These are phyloP conservation scores for Synanthedon myopaeformis DNA, from an alignment of 2,888 invertebrate species.

Conservation along the genomic window DNA sequence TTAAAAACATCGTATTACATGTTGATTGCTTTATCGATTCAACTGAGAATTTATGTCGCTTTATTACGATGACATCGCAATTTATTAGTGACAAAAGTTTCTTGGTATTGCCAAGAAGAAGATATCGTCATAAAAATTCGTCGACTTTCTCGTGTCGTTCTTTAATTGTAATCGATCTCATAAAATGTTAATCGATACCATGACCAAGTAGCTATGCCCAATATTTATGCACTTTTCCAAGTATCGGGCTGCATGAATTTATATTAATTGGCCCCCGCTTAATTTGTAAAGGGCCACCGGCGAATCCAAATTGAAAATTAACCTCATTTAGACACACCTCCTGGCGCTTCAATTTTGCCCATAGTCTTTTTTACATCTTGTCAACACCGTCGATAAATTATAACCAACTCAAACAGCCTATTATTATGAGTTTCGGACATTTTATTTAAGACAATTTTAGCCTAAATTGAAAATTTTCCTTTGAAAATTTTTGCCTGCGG, in stretches of 20 bases:
- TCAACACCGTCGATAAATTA: constrained; percentile 65
- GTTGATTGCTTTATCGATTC: constrained; percentile 1
- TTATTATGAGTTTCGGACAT: constrained; percentile 60
- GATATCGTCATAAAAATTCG: constrained; percentile 20
- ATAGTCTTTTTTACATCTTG: constrained; percentile 43
- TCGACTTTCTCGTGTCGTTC: constrained; percentile 34
- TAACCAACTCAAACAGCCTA: constrained; percentile 55
- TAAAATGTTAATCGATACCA: constrained; percentile 34
- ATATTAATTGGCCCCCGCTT: constrained; percentile 37
- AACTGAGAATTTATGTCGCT: constrained; percentile 11
- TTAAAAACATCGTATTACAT: neutral
- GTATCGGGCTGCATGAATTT: constrained; percentile 38
- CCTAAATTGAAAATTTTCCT: constrained; percentile 55
- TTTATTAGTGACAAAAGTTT: constrained; percentile 1
- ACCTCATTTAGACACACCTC: constrained; percentile 59
- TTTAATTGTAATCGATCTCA: constrained; percentile 42
- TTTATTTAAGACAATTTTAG: constrained; percentile 54
- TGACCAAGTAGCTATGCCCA: constrained; percentile 38
- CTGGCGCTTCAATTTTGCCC: constrained; percentile 42
- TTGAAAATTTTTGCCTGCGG: constrained; percentile 49
- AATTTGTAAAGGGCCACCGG: constrained; percentile 59
- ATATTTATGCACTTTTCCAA: constrained; percentile 43
- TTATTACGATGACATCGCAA: constrained; percentile 12
- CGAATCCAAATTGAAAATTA: constrained; percentile 64
- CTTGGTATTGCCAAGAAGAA: constrained; percentile 21